phyloP scores from a whole-genome alignment of 2,888 invertebrate genomes.

The Brachyopa scutellaris region DNA sequence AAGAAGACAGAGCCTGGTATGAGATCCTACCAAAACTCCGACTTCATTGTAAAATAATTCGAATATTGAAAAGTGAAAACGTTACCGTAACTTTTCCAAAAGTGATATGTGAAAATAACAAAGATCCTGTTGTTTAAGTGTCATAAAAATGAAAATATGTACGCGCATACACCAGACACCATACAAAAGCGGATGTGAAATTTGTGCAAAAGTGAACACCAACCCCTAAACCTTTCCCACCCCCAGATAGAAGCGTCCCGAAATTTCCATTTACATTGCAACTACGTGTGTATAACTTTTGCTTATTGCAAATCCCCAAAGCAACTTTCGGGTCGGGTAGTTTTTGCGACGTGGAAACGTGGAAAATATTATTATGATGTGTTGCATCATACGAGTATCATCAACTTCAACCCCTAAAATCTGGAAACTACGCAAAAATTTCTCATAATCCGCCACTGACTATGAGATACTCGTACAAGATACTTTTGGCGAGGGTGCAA shows the following conservation, averaged over 20 bases:
- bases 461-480: too few species aligned
- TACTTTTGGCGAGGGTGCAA: neutral
- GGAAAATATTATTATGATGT: constrained; percentile 48
- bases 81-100: too few species aligned
- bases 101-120: constrained; percentile 8
- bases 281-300: constrained; percentile 65
- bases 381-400: constrained; percentile 42
- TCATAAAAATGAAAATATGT: neutral
- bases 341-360: constrained; percentile 40
- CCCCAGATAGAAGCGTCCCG: neutral
- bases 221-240: neutral
- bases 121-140: too few species aligned
- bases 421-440: constrained; percentile 2
- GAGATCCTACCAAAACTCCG: neutral
- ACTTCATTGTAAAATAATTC: constrained; percentile 14
- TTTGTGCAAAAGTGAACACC: constrained; percentile 40
- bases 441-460: constrained; percentile 12
- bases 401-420: constrained; percentile 20
- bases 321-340: constrained; percentile 17
- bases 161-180: neutral
- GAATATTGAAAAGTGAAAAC: too few species aligned
- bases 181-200: constrained; percentile 5
- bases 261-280: constrained; percentile 70
- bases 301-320: constrained; percentile 34
- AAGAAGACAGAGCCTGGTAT: too few species aligned